These are phyloP conservation scores for Salminus brasiliensis DNA, from an alignment of 2,113 vertebrate genomes.

Conservation along the genomic window DNA sequence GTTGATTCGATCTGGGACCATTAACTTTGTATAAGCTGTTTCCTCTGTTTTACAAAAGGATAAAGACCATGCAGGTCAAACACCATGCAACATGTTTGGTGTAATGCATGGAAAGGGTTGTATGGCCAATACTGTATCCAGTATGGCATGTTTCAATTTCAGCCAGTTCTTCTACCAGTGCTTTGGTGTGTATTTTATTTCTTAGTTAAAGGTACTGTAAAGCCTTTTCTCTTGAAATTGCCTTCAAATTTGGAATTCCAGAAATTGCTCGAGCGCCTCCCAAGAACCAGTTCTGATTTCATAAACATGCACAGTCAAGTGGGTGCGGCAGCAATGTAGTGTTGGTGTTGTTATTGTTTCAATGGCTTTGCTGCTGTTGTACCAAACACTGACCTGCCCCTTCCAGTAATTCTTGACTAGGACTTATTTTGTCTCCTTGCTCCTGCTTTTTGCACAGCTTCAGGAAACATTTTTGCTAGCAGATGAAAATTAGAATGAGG, in stretches of 20 bases:
- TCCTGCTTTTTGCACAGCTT: background rate
- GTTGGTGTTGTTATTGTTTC: conserved; percentile 2
- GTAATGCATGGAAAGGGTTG: background rate
- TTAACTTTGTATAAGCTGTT: background rate
- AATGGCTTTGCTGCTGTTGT: conserved; percentile 9
- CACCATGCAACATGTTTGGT: background rate
- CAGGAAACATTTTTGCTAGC: background rate
- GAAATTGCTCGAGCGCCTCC: background rate
- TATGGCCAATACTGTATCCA: background rate
- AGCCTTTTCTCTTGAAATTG: background rate
- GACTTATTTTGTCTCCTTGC: conserved; percentile 5
- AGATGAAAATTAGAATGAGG: background rate
- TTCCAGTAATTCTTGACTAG: conserved; percentile 32
- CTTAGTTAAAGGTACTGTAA: background rate
- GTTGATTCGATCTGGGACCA: background rate
- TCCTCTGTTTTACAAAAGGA: background rate
- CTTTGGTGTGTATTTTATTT: background rate
- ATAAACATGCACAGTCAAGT: conserved; percentile 1
- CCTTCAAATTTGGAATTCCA: background rate
- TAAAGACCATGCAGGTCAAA: background rate
- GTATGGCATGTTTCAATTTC: background rate
- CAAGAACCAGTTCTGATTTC: background rate
- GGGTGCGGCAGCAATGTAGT: conserved; percentile 13
- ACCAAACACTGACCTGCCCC: conserved; percentile 8
- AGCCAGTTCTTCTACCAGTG: background rate